phyloP scores from a whole-genome alignment of 2,888 invertebrate genomes.

The Phyllotreta striolata region DNA sequence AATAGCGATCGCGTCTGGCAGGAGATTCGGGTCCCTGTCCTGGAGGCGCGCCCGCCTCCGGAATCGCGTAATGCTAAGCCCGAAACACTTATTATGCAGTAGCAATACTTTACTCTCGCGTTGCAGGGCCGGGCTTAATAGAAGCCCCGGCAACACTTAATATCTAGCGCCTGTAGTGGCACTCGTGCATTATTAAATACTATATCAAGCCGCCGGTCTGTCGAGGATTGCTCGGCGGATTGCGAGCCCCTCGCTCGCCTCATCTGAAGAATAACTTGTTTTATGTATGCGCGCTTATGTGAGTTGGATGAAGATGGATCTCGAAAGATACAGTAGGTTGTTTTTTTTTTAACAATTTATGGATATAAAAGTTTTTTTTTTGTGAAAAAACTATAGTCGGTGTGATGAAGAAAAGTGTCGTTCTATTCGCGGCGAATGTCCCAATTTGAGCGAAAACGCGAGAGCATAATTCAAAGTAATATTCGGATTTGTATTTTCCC shows the following conservation, averaged over 20 bases:
- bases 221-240: slow-evolving; percentile 41
- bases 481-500: slow-evolving; percentile 6
- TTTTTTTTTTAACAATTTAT: too few relatives aligned
- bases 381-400: too few relatives aligned
- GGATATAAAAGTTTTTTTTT: too few relatives aligned
- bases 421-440: background rate
- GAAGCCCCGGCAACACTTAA: slow-evolving; percentile 43
- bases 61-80: slow-evolving; percentile 35
- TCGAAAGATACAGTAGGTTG: too few relatives aligned
- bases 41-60: slow-evolving; percentile 9
- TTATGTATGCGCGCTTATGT: too few relatives aligned
- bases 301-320: too few relatives aligned
- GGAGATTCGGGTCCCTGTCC: slow-evolving; percentile 1
- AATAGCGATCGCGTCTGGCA: background rate
- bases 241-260: slow-evolving; percentile 34
- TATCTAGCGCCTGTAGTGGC: slow-evolving; percentile 40
- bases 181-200: slow-evolving; percentile 45
- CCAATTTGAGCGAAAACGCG: background rate
- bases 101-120: slow-evolving; percentile 42
- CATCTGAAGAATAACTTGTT: too few relatives aligned
- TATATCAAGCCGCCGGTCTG: slow-evolving; percentile 42
- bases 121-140: slow-evolving; percentile 39
- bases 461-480: slow-evolving; percentile 5
- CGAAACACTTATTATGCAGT: slow-evolving; percentile 40
- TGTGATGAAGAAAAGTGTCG: too few relatives aligned